Conservation (phyloP, 1,140 invertebrate species). For the Scylla paramamosain region DNA sequence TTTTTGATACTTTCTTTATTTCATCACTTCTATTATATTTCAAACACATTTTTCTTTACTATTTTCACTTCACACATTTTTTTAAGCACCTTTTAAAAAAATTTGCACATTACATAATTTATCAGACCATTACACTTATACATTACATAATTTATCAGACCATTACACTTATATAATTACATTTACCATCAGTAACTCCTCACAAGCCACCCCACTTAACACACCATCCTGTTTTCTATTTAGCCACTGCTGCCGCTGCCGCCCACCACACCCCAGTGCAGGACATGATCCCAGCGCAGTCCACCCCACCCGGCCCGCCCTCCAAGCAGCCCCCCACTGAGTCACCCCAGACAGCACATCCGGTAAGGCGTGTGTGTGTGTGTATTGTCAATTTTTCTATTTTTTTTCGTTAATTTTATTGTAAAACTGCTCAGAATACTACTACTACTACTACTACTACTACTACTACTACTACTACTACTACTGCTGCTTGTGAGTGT, state of each 20-base stretch:
- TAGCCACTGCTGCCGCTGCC: not conserved
- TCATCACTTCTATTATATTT: no score
- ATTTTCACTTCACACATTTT: no score
- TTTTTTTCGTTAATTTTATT: no score
- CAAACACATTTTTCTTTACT: no score
- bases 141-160: no score
- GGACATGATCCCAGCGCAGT: not conserved
- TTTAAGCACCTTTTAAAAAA: no score
- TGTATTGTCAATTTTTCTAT: not conserved
- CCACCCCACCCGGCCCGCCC: conserved; percentile 51
- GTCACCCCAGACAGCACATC: conserved; percentile 7
- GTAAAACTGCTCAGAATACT: not conserved
- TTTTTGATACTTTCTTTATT: no score
- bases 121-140: no score
- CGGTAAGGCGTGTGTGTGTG: conserved; percentile 29
- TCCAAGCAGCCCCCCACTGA: conserved; percentile 37
- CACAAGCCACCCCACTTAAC: no score
- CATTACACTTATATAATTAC: no score
- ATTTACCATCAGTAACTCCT: no score
- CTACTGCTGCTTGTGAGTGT: not conserved
- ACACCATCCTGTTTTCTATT: not conserved
- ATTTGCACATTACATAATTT: no score
- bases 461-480: conserved; percentile 23
- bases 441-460: not conserved
- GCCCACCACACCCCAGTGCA: conserved; percentile 45